Evolutionary conservation across 2,113 vertebrate species (phyloP).

Genomic region (Raja brachyura): DNA sequence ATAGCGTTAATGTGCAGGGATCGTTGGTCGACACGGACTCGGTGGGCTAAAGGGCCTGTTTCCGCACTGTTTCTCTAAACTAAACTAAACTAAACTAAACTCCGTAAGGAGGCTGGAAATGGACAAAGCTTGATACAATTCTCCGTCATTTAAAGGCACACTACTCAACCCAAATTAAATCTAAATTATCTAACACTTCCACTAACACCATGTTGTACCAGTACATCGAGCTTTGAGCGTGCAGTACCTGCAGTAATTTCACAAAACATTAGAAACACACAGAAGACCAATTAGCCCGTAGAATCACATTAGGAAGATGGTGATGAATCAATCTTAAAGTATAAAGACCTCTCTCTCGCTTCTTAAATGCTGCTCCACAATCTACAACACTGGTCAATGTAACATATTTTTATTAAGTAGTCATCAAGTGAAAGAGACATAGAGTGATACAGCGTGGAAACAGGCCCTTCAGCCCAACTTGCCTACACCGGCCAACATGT

Average conservation of each 20-base stretch:
- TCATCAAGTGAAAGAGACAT: too few species aligned
- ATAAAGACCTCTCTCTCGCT: neutral
- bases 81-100: neutral
- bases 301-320: neutral
- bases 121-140: neutral
- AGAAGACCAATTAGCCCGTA: neutral
- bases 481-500: too few species aligned
- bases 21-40: too few species aligned
- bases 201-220: neutral
- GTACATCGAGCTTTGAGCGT: neutral
- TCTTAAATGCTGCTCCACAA: neutral
- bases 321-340: neutral
- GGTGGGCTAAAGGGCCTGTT: too few species aligned
- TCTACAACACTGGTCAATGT: neutral
- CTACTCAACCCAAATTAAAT: neutral
- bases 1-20: too few species aligned
- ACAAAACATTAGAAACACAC: conserved; percentile 4
- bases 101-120: neutral
- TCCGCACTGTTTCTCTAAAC: too few species aligned
- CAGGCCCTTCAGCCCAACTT: too few species aligned
- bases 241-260: neutral
- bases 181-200: neutral
- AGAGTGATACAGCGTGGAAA: too few species aligned
- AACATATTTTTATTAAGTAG: neutral
- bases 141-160: neutral